phyloP scores from a whole-genome alignment of 2,888 invertebrate genomes.

The Apamea sordens region DNA sequence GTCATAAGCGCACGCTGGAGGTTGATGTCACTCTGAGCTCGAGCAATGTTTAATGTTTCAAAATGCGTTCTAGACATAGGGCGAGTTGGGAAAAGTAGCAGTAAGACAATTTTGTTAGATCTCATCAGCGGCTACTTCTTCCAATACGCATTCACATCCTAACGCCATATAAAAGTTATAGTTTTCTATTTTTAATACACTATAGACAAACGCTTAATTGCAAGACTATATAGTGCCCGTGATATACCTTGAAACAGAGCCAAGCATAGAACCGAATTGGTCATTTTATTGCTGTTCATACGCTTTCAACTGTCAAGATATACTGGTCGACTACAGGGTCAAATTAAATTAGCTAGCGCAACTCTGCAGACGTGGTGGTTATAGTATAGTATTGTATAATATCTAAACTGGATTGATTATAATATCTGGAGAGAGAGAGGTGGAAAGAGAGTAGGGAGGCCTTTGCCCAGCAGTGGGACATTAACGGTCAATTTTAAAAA shows the following conservation, averaged over 20 bases:
- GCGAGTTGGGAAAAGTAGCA: constrained; percentile 7
- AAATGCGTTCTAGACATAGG: constrained; percentile 3
- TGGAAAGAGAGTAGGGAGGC: no score
- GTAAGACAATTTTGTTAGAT: neutral
- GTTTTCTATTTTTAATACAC: constrained; percentile 25
- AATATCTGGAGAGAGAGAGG: no score
- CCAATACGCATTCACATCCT: neutral
- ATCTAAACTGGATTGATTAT: neutral
- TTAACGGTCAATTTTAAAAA: no score
- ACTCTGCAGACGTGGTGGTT: neutral
- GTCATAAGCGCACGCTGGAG: neutral
- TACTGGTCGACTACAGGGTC: neutral
- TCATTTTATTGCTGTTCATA: constrained; percentile 44
- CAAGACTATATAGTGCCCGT: neutral
- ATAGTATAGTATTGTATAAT: neutral
- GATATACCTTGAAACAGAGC: constrained; percentile 12
- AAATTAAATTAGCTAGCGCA: neutral
- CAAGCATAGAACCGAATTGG: constrained; percentile 22
- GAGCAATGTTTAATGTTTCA: constrained; percentile 26
- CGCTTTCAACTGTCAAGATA: constrained; percentile 11
- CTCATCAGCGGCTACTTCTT: neutral
- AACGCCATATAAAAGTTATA: constrained; percentile 35
- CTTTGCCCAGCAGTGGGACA: no score
- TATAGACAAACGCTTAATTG: constrained; percentile 28
- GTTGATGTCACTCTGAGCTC: neutral